Evolutionary conservation across 2,113 vertebrate genomes (phyloP).

Genomic region (Lophotis ruficrista): DNA sequence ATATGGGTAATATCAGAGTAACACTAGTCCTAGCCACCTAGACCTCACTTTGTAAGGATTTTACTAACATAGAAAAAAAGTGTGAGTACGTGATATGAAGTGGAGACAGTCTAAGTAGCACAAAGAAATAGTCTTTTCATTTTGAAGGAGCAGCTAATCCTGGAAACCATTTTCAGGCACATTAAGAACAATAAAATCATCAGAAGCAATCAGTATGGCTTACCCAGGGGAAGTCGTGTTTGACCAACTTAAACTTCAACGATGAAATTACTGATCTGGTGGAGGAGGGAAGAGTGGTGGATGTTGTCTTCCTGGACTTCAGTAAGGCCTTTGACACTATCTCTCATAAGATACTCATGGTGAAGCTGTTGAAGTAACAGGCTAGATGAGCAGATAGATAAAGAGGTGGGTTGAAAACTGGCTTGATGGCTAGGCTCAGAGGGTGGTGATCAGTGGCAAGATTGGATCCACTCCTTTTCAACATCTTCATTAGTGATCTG

Average conservation of each 20-base stretch:
- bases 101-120: neutral
- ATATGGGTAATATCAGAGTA: neutral
- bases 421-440: neutral
- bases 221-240: neutral
- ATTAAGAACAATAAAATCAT: neutral
- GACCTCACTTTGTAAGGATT: neutral
- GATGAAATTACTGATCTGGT: neutral
- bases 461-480: neutral
- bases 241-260: neutral
- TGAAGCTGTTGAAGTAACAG: neutral
- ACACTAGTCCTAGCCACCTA: neutral
- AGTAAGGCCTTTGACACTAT: neutral
- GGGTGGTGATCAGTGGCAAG: neutral
- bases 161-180: neutral
- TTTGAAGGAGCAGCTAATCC: neutral
- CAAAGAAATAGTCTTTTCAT: neutral
- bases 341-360: neutral
- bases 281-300: fast-evolving
- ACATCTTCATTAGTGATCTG: neutral
- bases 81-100: neutral
- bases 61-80: neutral
- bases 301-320: neutral
- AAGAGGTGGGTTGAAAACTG: neutral
- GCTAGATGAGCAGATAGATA: neutral
- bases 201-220: neutral